Evolutionary conservation across 2,888 invertebrate species (phyloP).

Genomic region (Ptychoptera albimana): DNA sequence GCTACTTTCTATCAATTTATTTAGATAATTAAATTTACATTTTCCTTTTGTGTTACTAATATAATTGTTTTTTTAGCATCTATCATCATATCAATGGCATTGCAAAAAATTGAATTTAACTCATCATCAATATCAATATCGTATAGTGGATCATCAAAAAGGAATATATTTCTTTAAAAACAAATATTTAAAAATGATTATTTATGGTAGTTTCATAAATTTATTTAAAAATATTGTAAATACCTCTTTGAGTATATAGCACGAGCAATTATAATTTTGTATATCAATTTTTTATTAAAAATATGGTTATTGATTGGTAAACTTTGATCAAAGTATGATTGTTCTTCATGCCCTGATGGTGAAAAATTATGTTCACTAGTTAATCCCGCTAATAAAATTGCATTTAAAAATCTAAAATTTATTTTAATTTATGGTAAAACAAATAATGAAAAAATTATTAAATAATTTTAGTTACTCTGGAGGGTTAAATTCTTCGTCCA

Average conservation of each 20-base stretch:
- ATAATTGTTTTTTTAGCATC: slow-evolving; percentile 8
- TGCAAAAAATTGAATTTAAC: slow-evolving; percentile 2
- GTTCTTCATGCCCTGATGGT: background rate
- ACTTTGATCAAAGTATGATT: no score
- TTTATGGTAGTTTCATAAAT: no score
- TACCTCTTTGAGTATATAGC: slow-evolving; percentile 6
- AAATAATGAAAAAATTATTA: background rate
- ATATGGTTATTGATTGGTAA: no score
- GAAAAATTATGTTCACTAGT: slow-evolving; percentile 5
- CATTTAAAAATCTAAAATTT: slow-evolving; percentile 3
- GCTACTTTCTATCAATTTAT: no score
- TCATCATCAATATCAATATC: slow-evolving; percentile 3
- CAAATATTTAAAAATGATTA: background rate
- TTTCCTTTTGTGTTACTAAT: slow-evolving; percentile 5
- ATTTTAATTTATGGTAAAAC: background rate
- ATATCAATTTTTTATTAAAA: no score
- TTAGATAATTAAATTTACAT: no score
- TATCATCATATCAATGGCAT: slow-evolving; percentile 2
- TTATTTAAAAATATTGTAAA: no score
- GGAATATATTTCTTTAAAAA: slow-evolving; percentile 6
- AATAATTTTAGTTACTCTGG: background rate
- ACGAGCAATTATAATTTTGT: slow-evolving; percentile 6
- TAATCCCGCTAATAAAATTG: slow-evolving; percentile 4
- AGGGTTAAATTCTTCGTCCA: slow-evolving; percentile 7
- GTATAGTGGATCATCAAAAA: slow-evolving; percentile 9